Base-by-base conservation (phyloP, 2,797 vertebrate genomes). In the Brotogeris chrysoptera region DNA sequence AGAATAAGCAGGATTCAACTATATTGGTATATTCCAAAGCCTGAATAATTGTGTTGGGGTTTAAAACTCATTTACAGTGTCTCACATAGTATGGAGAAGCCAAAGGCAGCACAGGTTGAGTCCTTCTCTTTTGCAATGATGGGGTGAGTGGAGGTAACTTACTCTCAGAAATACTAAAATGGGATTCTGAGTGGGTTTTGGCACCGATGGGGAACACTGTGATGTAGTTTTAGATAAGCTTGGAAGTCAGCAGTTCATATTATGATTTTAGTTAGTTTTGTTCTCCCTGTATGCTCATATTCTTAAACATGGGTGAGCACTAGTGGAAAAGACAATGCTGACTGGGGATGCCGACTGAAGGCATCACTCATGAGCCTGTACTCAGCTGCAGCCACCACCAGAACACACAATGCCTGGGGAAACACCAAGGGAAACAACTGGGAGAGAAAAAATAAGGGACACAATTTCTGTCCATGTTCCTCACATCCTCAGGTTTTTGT, bases 391-490 rank as follows among this genome's bases (percentile, higher is more conserved):
- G 52, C 59, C 59, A 38, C 70, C 0, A 1, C 34, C 47, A 41
- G 41, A 30, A 41, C 46, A 41, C 36, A 49, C 14, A 24, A 15
- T 43, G 59, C 20, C 43, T 30, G 52, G 36, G 46, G 36, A 28
- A 47, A 39, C 5, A 13, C 2, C 41, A 43, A 34, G 17, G 8
- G 23, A 76, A 69, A n/a, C 44, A 46, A 8, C 0, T 0, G 21
- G 16, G 28, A 53, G 15, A 44, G 32, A 55, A 71, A 53, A 64
- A 39, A 66, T 20, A 43, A 27, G 21, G 30, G 21, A n/a, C 13
- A 50, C 28, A 30, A 50, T 39, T 68, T 64, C 64, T 71, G 47
- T 32, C 16, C 30, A 6, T 1, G 0, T 7, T 16, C 32, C 27
- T 71, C 76, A 49, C 32, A 47, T 28, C 39, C 59, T 65, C 4